These are phyloP conservation scores for Basileuterus tristriatus DNA, from an alignment of 2,797 vertebrate genomes.

Conservation along the genomic window DNA sequence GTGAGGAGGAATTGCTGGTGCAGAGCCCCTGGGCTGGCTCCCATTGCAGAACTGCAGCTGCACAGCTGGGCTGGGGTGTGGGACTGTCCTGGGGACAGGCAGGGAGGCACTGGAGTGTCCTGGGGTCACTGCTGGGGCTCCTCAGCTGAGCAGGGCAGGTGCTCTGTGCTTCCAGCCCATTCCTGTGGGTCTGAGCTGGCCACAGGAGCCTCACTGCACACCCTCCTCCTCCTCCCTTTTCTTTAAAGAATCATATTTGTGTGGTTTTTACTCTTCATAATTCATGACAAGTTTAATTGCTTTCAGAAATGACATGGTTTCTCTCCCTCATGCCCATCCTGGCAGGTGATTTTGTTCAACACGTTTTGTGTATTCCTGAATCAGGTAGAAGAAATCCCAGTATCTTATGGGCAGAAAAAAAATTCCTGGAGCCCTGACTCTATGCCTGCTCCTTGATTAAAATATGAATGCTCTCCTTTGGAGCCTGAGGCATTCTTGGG, in stretches of 20 bases:
- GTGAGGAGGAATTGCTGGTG: rapidly evolving
- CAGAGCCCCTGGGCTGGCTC: background rate
- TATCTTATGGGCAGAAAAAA: rapidly evolving
- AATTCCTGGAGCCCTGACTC: background rate
- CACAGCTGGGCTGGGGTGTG: rapidly evolving
- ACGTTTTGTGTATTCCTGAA: background rate
- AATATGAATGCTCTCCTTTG: conserved; percentile 50
- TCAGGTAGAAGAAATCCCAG: background rate
- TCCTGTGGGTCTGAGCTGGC: background rate
- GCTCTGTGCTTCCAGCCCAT: background rate
- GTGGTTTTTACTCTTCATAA: background rate
- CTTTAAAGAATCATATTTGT: rapidly evolving
- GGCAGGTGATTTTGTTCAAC: background rate
- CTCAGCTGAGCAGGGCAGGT: background rate
- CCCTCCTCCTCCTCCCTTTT: background rate
- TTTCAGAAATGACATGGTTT: background rate
- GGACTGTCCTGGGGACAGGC: background rate
- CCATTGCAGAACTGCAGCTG: rapidly evolving
- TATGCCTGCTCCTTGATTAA: conserved; percentile 16
- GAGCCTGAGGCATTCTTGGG: conserved; percentile 1
- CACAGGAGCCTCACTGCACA: background rate
- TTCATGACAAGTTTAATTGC: background rate
- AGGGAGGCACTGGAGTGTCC: rapidly evolving
- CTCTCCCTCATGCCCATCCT: background rate
- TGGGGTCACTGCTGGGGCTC: background rate